Percentiles rank a stretch among this genome's conserved stretches.
Evolutionary conservation across 2,113 vertebrate genomes (phyloP).

Genomic region (Oostethus manadensis): DNA sequence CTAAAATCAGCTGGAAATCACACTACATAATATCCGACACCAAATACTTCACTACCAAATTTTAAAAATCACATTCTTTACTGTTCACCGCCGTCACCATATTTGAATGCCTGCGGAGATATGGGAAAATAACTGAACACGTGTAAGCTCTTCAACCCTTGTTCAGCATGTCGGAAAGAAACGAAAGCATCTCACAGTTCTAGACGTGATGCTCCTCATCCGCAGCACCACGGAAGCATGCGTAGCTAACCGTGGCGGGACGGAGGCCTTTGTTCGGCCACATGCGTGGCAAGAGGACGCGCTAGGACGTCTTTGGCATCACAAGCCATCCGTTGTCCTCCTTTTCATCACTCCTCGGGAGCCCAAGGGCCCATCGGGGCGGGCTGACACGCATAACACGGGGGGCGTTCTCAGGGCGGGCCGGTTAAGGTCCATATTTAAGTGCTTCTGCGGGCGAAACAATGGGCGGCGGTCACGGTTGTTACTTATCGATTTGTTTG

Average conservation of each 20-base stretch:
- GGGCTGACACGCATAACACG: conserved; percentile 84
- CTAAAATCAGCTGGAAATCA: too few relatives aligned
- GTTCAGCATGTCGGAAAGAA: too few relatives aligned
- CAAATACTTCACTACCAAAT: too few relatives aligned
- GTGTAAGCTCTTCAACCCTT: too few relatives aligned
- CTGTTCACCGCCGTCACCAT: too few relatives aligned
- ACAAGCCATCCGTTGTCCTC: conserved; percentile 70
- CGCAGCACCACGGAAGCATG: conserved; percentile 93
- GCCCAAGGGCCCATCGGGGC: conserved; percentile 76
- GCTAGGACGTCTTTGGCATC: conserved; percentile 78
- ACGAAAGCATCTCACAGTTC: not conserved
- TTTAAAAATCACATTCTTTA: too few relatives aligned
- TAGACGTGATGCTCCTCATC: conserved; percentile 45
- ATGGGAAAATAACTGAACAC: too few relatives aligned
- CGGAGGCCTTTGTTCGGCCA: conserved; percentile 82
- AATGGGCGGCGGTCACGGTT: conserved; percentile 79
- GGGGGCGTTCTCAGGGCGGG: conserved; percentile 85
- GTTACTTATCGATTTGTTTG: conserved; percentile 82
- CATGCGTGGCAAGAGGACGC: conserved; percentile 80
- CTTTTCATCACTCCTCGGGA: conserved; percentile 49
- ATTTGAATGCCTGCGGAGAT: too few relatives aligned
- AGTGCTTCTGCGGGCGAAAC: conserved; percentile 83
- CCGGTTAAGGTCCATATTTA: conserved; percentile 90
- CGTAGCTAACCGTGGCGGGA: conserved; percentile 86
- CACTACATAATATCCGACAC: too few relatives aligned